A percentile compares a stretch with the other conserved stretches of the same genome.
Conservation (phyloP, 2,888 invertebrate species). For the Ichneumon xanthorius region DNA sequence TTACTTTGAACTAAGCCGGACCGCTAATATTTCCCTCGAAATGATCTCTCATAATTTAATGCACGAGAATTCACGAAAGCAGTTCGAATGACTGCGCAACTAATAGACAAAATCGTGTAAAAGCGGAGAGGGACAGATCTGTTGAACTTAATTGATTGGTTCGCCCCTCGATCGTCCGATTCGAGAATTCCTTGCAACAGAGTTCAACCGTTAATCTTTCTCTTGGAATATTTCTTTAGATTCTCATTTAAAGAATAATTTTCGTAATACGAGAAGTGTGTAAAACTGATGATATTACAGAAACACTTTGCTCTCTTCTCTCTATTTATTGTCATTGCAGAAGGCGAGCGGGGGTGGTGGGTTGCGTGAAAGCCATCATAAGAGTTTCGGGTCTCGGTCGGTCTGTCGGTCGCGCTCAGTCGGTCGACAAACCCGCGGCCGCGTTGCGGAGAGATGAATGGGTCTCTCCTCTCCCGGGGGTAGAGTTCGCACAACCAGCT, state of each 20-base stretch:
- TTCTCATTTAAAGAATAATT: background rate
- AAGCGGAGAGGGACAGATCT: background rate
- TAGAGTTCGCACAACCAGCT: constrained; percentile 80
- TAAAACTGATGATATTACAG: constrained; percentile 21
- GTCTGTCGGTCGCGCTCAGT: constrained; percentile 73
- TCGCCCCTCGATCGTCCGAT: background rate
- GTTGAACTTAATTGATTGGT: background rate
- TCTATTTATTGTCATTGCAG: background rate
- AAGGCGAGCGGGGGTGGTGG: background rate
- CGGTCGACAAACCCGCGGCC: constrained; percentile 73
- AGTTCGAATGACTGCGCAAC: no score
- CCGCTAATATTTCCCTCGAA: background rate
- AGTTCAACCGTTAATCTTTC: background rate
- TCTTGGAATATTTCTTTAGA: background rate
- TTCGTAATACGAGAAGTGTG: background rate
- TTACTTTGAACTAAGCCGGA: background rate
- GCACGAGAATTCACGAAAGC: background rate
- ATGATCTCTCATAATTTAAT: background rate
- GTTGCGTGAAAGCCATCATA: constrained; percentile 22
- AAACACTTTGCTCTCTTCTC: constrained; percentile 5
- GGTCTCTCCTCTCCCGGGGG: constrained; percentile 73
- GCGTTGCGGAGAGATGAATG: constrained; percentile 79
- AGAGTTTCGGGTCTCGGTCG: constrained; percentile 63
- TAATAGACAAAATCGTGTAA: background rate
- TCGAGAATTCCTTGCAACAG: background rate